Evolutionary conservation across 2,113 vertebrate species (phyloP), one percentile per base, ranked within the genome.

Genomic region (Sitta europaea): DNA sequence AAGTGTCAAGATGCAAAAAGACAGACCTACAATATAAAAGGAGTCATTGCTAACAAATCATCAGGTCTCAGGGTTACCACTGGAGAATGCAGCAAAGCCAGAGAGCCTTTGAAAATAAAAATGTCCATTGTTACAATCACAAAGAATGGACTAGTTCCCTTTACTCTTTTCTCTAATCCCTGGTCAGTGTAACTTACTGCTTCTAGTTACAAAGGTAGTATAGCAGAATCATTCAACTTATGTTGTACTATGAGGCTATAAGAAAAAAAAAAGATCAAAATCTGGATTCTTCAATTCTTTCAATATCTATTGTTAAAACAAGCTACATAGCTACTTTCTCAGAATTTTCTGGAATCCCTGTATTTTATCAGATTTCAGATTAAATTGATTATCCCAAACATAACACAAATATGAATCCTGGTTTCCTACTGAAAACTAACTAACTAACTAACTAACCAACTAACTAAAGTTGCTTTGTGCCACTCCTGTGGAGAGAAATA

Each of bases 121-220:
- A 38, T 75, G 38, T 16, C 27, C 11, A 25, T 62, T 91, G 67
- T 78, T 92, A 42, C 29, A 62, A 13, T 75, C 55, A 86, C 78
- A 94, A 90, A 95, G 59, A 91, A 73, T 45, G 48, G 20, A 81
- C 59, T 86, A 86, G 88, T 86, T 96, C 57, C 48, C 43, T 73
- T 14, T 15, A 21, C 29, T 74, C 36, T 80, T 70, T 85, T 78
- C 51, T 74, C 42, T 84, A 70, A 88, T 58, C 53, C 35, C 51
- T 45, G 14, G 31, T 62, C 59, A 65, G 53, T 62, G 59, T 74
- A 92, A 80, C 7, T 68, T 72, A 33, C 7, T 83, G 10, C 50
- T 94, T 67, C 47, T 47, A 47, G 57, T 83, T 86, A 68, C 25
- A 86, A 50, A 29, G 35, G 16, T 11, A 73, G 11, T 74, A 72